Conservation (phyloP, 2,797 vertebrate species). For the Labeo calbasu region DNA sequence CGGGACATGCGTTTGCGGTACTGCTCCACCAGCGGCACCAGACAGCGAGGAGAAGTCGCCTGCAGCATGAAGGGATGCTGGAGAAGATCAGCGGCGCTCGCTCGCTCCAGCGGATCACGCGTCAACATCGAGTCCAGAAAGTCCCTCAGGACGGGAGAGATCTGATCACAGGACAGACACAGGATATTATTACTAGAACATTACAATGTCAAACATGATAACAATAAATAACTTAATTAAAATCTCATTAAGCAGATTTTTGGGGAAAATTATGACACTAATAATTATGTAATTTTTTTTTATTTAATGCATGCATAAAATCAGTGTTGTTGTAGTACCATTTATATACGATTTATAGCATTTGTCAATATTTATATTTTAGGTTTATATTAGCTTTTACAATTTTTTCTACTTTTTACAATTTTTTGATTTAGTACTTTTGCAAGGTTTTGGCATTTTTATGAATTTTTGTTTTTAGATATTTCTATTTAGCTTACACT, state of each 20-base stretch:
- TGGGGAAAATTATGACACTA: background rate
- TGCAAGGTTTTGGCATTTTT: background rate
- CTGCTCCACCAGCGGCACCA: conserved; percentile 89
- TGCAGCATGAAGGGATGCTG: conserved; percentile 92
- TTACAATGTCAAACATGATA: background rate
- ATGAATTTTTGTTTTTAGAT: background rate
- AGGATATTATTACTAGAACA: background rate
- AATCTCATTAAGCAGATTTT: background rate
- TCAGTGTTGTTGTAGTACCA: background rate
- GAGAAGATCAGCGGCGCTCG: conserved; percentile 83
- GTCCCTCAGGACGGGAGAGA: conserved; percentile 89
- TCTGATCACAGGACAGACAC: conserved; percentile 65
- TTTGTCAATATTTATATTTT: background rate
- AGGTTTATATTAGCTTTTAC: background rate
- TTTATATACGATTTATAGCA: background rate
- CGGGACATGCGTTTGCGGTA: conserved; percentile 87
- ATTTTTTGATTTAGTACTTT: background rate
- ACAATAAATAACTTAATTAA: background rate
- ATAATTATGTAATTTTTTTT: background rate
- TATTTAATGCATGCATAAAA: background rate
- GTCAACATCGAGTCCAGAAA: conserved; percentile 90
- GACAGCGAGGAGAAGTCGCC: conserved; percentile 83
- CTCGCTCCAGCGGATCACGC: conserved; percentile 81
- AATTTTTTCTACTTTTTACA: background rate
- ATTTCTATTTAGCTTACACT: background rate